Conservation (phyloP, 2,797 vertebrate genomes). For the Phoeniculus purpureus region DNA sequence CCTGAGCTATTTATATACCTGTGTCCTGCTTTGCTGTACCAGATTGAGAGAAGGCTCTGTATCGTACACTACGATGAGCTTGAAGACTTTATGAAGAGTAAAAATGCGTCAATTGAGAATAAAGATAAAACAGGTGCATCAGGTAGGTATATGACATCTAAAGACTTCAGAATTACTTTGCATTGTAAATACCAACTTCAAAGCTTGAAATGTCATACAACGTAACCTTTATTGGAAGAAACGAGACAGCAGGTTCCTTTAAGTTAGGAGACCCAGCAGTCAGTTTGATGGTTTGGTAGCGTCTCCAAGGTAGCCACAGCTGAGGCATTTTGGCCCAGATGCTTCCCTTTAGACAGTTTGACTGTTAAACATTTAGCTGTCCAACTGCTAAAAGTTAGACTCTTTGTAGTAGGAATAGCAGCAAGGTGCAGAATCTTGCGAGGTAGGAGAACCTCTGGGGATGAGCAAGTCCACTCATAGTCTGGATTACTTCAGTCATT, state of each 20-base stretch:
- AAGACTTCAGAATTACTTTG: background rate
- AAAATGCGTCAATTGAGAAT: constrained; percentile 60
- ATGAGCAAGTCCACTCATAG: background rate
- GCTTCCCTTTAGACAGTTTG: background rate
- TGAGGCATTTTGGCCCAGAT: background rate
- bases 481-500: background rate
- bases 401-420: background rate
- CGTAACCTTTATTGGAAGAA: background rate
- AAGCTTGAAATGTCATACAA: background rate
- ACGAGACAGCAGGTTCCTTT: background rate
- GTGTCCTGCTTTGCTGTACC: constrained; percentile 95
- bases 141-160: constrained; percentile 64
- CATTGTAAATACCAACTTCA: background rate
- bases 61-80: constrained; percentile 90
- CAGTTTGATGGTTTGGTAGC: background rate
- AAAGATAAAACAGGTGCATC: constrained; percentile 77
- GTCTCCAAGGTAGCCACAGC: background rate
- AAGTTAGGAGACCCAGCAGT: background rate
- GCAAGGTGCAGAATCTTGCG: background rate
- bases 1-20: constrained; percentile 90
- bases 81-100: constrained; percentile 78
- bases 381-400: background rate
- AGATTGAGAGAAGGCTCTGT: constrained; percentile 94
- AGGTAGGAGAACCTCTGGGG: background rate
- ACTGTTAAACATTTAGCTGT: no score